Conservation (phyloP, 2,888 invertebrate species). For the Neoascia interrupta region DNA sequence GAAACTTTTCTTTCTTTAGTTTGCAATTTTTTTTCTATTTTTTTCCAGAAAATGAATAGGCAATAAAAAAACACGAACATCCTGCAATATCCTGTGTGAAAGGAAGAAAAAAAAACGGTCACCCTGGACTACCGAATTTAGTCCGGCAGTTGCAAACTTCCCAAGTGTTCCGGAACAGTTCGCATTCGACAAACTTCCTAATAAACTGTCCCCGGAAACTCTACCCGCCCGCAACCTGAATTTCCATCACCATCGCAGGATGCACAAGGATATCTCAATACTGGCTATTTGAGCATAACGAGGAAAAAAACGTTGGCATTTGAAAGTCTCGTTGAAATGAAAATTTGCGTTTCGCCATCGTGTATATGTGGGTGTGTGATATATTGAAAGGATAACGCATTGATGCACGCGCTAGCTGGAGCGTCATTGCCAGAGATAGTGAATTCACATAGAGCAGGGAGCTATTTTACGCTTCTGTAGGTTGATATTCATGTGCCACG, state of each 20-base stretch:
- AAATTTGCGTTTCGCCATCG: conserved; percentile 6
- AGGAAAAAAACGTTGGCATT: neutral
- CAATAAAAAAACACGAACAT: conserved; percentile 6
- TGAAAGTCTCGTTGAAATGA: conserved; percentile 20
- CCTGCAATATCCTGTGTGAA: conserved; percentile 6
- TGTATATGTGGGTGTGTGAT: too few species aligned
- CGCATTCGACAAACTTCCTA: conserved; percentile 31
- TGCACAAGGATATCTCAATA: conserved; percentile 50
- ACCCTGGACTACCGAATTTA: conserved; percentile 21
- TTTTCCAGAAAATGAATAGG: neutral
- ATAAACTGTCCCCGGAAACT: conserved; percentile 28
- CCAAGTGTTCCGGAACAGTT: conserved; percentile 33
- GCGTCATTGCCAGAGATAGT: too few species aligned
- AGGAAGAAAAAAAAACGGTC: neutral
- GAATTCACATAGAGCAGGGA: too few species aligned
- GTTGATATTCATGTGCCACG: conserved; percentile 8
- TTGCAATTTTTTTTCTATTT: too few species aligned
- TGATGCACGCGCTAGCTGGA: neutral
- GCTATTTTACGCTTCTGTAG: neutral
- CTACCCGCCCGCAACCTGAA: conserved; percentile 19
- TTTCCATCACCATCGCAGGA: conserved; percentile 47
- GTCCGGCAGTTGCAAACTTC: conserved; percentile 26
- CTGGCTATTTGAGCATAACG: conserved; percentile 15
- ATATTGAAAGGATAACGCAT: conserved; percentile 35
- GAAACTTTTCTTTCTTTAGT: too few species aligned